Evolutionary conservation across 2,113 vertebrate species (phyloP).

Genomic region (Aptenodytes forsteri): DNA sequence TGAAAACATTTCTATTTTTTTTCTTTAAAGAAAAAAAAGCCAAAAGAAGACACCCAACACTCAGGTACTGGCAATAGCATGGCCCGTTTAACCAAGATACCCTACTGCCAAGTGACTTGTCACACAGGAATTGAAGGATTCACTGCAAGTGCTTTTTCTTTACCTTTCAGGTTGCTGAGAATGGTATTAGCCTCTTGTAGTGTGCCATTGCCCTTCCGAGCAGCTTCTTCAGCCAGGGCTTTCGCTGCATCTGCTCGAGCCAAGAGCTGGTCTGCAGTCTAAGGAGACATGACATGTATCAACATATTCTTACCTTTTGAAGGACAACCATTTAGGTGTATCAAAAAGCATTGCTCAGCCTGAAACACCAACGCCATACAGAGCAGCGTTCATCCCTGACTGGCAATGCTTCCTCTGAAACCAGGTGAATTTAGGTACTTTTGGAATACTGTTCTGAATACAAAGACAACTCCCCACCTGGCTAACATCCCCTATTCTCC

Average conservation of each 20-base stretch:
- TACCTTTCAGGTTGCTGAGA: slow-evolving; percentile 90
- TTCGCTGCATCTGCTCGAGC: slow-evolving; percentile 95
- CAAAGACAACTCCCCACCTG: not conserved
- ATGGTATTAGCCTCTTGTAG: slow-evolving; percentile 91
- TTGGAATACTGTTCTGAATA: not conserved
- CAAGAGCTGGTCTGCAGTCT: slow-evolving; percentile 96
- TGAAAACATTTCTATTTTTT: not conserved
- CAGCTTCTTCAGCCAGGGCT: slow-evolving; percentile 92
- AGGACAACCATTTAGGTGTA: not conserved
- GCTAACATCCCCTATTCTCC: not conserved
- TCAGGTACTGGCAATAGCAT: not conserved
- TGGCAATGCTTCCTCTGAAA: not conserved
- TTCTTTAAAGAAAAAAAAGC: not conserved
- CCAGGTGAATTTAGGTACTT: not conserved
- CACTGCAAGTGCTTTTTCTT: not conserved
- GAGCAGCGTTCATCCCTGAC: not conserved
- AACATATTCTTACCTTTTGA: not conserved
- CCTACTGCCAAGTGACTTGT: not conserved
- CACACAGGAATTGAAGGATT: not conserved
- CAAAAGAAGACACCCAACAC: not conserved
- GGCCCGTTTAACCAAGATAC: not conserved
- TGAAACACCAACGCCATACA: not conserved
- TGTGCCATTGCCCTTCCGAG: slow-evolving; percentile 87
- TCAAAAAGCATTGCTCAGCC: not conserved
- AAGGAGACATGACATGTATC: not conserved